These are phyloP conservation scores for Arizona elegans DNA, from an alignment of 2,113 vertebrate genomes.

Conservation along the genomic window DNA sequence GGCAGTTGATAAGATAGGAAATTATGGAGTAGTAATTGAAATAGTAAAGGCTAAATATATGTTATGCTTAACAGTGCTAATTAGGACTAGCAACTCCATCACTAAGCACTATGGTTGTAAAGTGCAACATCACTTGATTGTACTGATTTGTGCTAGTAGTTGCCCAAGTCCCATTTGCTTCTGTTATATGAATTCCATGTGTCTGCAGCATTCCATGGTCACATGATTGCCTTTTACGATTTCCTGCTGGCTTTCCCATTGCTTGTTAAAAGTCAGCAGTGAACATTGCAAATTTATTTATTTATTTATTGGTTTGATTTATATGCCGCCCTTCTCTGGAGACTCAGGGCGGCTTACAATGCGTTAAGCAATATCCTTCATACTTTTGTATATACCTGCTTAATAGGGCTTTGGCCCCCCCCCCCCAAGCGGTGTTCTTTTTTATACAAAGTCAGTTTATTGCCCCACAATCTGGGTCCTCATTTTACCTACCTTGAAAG, in stretches of 20 bases:
- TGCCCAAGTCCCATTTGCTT: neutral
- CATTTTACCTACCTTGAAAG: too few species aligned
- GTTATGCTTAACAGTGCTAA: neutral
- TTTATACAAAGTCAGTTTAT: too few species aligned
- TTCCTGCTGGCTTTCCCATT: neutral
- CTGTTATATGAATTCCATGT: neutral
- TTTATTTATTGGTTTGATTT: too few species aligned
- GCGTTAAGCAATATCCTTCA: too few species aligned
- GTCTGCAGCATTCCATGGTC: neutral
- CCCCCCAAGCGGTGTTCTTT: too few species aligned
- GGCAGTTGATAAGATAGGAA: neutral
- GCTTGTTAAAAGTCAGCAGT: neutral
- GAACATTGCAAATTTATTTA: neutral
- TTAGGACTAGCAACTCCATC: neutral
- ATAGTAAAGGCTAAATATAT: neutral
- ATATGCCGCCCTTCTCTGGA: too few species aligned
- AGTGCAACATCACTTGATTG: neutral
- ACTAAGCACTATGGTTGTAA: neutral
- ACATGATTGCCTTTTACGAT: neutral
- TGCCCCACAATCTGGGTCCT: too few species aligned
- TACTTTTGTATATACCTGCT: too few species aligned
- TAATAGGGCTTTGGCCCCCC: too few species aligned
- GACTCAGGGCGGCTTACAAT: too few species aligned
- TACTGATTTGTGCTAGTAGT: neutral
- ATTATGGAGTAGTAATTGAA: neutral